Evolutionary conservation across 2,113 vertebrate genomes (phyloP).

Genomic region (Epinephelus cyanopodus): DNA sequence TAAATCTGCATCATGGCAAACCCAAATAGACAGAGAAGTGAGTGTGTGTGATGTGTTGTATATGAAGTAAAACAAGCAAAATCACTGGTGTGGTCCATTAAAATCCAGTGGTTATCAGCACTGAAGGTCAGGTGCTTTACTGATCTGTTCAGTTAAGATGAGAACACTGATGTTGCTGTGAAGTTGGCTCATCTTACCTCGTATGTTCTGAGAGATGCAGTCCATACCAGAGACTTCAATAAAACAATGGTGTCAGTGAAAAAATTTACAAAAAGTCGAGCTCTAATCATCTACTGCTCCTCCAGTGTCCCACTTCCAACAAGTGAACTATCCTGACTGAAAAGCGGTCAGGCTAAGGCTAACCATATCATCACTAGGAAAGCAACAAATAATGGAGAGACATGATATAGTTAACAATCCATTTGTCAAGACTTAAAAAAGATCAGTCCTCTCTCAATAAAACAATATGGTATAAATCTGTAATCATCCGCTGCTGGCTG

Average conservation of each 20-base stretch:
- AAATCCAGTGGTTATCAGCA: not conserved
- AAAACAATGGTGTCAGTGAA: not conserved
- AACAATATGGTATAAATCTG: not conserved
- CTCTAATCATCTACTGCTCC: slow-evolving; percentile 13
- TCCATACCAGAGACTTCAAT: slow-evolving; percentile 33
- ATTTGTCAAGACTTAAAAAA: not conserved
- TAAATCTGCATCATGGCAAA: not conserved
- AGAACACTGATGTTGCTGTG: not conserved
- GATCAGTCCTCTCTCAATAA: not conserved
- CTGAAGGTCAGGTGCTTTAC: too few species aligned
- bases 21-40: not conserved
- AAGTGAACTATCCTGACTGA: not conserved
- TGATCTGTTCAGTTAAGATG: too few species aligned
- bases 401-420: not conserved
- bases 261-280: not conserved
- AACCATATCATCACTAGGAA: not conserved
- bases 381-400: not conserved
- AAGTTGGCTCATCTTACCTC: slow-evolving; percentile 56
- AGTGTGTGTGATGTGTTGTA: not conserved
- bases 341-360: too few species aligned
- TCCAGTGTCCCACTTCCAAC: not conserved
- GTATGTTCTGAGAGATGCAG: slow-evolving; percentile 45
- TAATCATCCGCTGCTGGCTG: not conserved
- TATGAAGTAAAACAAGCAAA: not conserved
- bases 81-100: too few species aligned